Evolutionary conservation across 2,113 vertebrate genomes (phyloP), one percentile per base, ranked within the genome.

Genomic region (Talpa occidentalis): DNA sequence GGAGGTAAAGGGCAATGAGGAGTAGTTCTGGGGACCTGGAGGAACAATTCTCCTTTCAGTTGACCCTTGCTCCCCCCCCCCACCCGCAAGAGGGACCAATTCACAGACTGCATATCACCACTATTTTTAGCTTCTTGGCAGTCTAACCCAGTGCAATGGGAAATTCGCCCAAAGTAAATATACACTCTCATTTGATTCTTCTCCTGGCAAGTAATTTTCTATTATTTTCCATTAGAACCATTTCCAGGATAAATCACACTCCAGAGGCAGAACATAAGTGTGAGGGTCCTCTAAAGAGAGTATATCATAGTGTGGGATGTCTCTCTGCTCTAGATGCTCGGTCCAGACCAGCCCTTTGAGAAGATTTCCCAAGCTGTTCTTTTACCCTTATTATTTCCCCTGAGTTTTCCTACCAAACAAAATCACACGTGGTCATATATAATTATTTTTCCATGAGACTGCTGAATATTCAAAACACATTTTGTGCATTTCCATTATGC

Each of bases 71-170:
- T 69, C 88, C 82, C 87, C 95, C 96, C n/a, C n/a, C n/a, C n/a
- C n/a, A n/a, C n/a, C n/a, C n/a, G n/a, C n/a, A 90, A 94, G 69
- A 94, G 84, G 79, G 90, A 92, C 93, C 77, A 60, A 96, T 94
- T 89, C 79, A 3, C 92, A 88, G 84, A 80, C 82, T 85, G 70
- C 92, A 94, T 95, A 94, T 90, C 93, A 74, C 80, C n/a, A 62
- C 95, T 97, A 97, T 97, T 97, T 97, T 97, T 96, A 97, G 95
- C 92, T 96, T 93, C 95, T 87, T 96, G 96, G 96, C 95, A 96
- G 92, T 70, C 74, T 32, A 96, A 93, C 81, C 79, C 83, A 47
- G 56, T 42, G 86, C 74, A 70, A 84, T 94, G 95, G 93, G 97
- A 94, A 97, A 95, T 94, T 62, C 17, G 79, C 95, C 97, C 96